phyloP scores from a whole-genome alignment of 2,888 invertebrate species.

The Syritta pipiens region DNA sequence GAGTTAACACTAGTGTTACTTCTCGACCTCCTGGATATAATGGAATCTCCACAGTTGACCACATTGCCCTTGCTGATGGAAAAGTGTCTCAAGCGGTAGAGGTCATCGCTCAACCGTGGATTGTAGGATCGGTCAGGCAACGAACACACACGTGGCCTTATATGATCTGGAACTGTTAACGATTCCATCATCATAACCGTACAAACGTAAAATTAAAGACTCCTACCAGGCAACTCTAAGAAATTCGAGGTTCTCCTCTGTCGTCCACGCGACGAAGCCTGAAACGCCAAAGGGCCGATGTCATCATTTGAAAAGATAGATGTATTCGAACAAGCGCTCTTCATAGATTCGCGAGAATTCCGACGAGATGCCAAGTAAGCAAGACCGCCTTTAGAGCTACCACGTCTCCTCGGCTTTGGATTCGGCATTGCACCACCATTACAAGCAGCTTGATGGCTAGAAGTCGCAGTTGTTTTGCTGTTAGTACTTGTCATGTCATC shows the following conservation, averaged over 20 bases:
- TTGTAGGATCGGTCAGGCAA: constrained; percentile 93
- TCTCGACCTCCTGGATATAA: constrained; percentile 90
- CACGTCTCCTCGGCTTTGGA: constrained; percentile 83
- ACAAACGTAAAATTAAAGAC: neutral
- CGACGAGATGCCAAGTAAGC: constrained; percentile 92
- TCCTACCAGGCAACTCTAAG: constrained; percentile 89
- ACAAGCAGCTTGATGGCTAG: constrained; percentile 48
- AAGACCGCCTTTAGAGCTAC: constrained; percentile 82
- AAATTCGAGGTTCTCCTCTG: constrained; percentile 92
- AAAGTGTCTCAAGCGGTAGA: constrained; percentile 91
- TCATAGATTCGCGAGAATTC: constrained; percentile 87
- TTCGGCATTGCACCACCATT: constrained; percentile 48
- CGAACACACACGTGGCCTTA: constrained; percentile 90
- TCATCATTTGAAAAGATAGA: constrained; percentile 87
- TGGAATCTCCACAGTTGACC: constrained; percentile 93
- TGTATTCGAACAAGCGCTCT: constrained; percentile 84
- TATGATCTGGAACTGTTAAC: constrained; percentile 88
- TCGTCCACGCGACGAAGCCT: constrained; percentile 87
- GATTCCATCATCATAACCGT: constrained; percentile 9
- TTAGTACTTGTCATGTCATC: constrained; percentile 80
- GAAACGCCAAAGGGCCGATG: constrained; percentile 89
- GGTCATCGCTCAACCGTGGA: constrained; percentile 89
- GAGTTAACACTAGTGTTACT: constrained; percentile 94
- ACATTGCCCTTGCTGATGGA: constrained; percentile 93
- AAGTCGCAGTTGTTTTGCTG: constrained; percentile 77